A percentile compares a stretch with the other conserved stretches of the same genome.
Evolutionary conservation across 2,888 invertebrate species (phyloP).

Genomic region (Pristionchus arcanus): DNA sequence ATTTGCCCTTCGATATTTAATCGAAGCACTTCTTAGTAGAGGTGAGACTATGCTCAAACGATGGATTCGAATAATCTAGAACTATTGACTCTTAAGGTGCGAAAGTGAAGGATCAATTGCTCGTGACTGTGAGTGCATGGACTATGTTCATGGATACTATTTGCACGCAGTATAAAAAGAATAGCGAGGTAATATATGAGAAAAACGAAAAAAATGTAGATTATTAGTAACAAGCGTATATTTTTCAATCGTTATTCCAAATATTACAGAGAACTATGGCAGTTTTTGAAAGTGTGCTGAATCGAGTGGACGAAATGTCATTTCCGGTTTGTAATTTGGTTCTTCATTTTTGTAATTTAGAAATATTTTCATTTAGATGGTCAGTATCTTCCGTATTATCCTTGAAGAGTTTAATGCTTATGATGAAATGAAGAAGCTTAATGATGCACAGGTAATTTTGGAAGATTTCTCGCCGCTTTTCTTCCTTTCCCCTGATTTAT

Average conservation of each 20-base stretch:
- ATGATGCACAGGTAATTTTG: slow-evolving; percentile 18
- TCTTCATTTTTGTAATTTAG: background rate
- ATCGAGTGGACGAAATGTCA: slow-evolving; percentile 48
- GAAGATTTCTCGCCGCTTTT: background rate
- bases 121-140: slow-evolving; percentile 55
- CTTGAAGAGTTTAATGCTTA: background rate
- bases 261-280: slow-evolving; percentile 38
- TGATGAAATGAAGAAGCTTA: background rate
- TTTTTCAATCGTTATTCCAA: background rate
- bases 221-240: background rate
- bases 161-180: slow-evolving; percentile 54
- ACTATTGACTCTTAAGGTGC: slow-evolving; percentile 53
- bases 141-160: slow-evolving; percentile 58
- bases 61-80: background rate
- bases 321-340: slow-evolving; percentile 34
- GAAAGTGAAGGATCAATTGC: slow-evolving; percentile 60
- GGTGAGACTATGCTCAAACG: background rate
- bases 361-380: background rate
- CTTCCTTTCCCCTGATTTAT: background rate
- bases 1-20: slow-evolving; percentile 48
- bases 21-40: slow-evolving; percentile 54
- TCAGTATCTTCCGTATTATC: slow-evolving; percentile 17
- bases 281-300: slow-evolving; percentile 43
- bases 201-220: background rate
- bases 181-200: slow-evolving; percentile 42